Percentiles rank a stretch among this genome's conserved stretches.
These are phyloP conservation scores for Ibidorhyncha struthersii DNA, from an alignment of 2,113 vertebrate species.

Conservation along the genomic window DNA sequence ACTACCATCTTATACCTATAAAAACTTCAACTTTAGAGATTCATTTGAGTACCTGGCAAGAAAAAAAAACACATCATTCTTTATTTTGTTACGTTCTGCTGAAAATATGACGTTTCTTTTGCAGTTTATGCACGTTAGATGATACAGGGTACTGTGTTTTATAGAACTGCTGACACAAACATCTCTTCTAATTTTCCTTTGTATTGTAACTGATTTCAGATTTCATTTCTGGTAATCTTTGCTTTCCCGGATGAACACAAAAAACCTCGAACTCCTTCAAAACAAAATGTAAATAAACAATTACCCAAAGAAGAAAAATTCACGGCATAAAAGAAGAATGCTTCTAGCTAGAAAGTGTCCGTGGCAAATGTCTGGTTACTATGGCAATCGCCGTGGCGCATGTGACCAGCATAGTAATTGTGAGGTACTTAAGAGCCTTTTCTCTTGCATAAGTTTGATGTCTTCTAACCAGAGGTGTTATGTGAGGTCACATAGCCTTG, in stretches of 20 bases:
- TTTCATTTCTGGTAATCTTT: not conserved
- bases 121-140: not conserved
- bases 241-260: not conserved
- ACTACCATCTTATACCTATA: not conserved
- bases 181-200: not conserved
- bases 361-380: conserved; percentile 57
- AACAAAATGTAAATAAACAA: not conserved
- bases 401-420: conserved; percentile 30
- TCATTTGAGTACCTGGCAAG: not conserved
- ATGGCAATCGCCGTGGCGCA: conserved; percentile 34
- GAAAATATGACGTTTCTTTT: not conserved
- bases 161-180: not conserved
- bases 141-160: not conserved
- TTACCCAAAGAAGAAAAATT: not conserved
- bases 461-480: not conserved
- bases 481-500: not conserved
- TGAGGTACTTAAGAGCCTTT: not conserved
- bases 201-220: not conserved
- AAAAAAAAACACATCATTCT: not conserved
- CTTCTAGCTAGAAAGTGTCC: conserved; percentile 2
- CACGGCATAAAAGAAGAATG: not conserved
- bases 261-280: not conserved
- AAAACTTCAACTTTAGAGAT: not conserved
- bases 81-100: not conserved
- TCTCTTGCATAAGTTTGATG: not conserved